Base-by-base conservation (phyloP, 2,888 invertebrate species). In the Machimus rusticus region DNA sequence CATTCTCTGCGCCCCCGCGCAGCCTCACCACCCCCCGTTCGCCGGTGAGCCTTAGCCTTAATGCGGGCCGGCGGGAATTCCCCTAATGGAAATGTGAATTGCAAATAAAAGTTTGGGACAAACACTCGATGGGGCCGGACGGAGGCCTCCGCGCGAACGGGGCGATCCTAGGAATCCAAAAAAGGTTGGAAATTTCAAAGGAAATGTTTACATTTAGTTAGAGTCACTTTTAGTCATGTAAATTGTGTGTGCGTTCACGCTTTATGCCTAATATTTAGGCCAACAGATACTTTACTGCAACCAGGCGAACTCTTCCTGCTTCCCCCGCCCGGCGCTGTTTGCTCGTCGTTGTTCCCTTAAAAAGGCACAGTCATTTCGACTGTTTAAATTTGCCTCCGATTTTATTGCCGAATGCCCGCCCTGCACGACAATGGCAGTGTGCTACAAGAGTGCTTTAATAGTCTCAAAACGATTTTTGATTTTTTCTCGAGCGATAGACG, bases 61-160 rank as follows among this genome's bases (percentile, higher is more conserved):
- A 84, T 84, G 34, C 74, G 23, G 51, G 74, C 84, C 84, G 39
- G 19, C 37, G 84, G 66, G 84, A 84, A 84, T 84, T 12, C 39
- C 66, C 66, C 39, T 84, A 84, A 84, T 84, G 84, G 84, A 84
- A 84, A 66, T 84, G 57, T 84, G 66, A 84, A 84, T 66, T 57
- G 84, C 84, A 84, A 84, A 84, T 74, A 84, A 66, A 74, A 84
- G 19, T 66, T 66, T 55, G 9, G 37, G 51, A 76, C 39, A 34
- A 76, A 76, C 39, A 76, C 34, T 34, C 76, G 76, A 76, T 39
- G 34, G 34, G 74, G 9, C 55, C 19, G 66, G n/a, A 19, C 19
- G 66, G n/a, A 19, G 55, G 14, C 14, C 43, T n/a, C 19, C 51
- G 51, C 66, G 23, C 28, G 28, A 66, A 66, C 66, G 66, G 66